Base-by-base conservation (phyloP, 2,113 vertebrate species). In the Centrocercus urophasianus region DNA sequence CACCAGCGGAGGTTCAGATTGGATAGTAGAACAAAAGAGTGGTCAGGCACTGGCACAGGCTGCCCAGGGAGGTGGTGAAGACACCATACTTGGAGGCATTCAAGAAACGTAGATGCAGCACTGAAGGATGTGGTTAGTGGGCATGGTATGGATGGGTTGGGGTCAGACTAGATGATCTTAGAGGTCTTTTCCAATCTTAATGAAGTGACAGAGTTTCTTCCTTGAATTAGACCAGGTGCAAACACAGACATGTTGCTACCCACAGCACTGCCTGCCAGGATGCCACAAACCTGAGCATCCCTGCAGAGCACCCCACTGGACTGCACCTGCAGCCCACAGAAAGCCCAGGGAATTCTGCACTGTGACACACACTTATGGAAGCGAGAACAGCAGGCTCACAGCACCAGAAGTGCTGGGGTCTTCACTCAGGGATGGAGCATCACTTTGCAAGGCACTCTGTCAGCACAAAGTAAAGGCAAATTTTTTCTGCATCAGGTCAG, bases 211-310 rank as follows among this genome's bases (percentile, higher is more conserved):
- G 1, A 4, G 8, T 48, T 56, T 81, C 63, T 57, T 45, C 65
- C 47, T 42, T 48, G 25, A 63, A 15, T 54, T 30, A 63, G 40
- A 12, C 38, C 3, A 4, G 50, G 32, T 50, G 15, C 47, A 67
- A n/a, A 11, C 57, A 36, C 27, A 81, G 65, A 19, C 48, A 21
- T 0, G 0, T 14, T 21, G 16, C 36, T 76, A 12, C 18, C 59
- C 6, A 0, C 13, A 16, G 54, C 64, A 25, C 6, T 50, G 38
- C 21, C 6, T 15, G 24, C 21, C 20, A 48, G 34, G 0, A 0
- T 11, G 59, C 67, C 0, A 0, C n/a, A 36, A n/a, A 21, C 8
- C 32, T 10, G 52, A 8, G 24, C 8, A 28, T 11, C 54, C 38
- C 72, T 50, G 32, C 25, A 69, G 52, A 92, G 18, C 34, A n/a